phyloP scores from a whole-genome alignment of 2,113 vertebrate genomes.

The Eretmochelys imbricata region DNA sequence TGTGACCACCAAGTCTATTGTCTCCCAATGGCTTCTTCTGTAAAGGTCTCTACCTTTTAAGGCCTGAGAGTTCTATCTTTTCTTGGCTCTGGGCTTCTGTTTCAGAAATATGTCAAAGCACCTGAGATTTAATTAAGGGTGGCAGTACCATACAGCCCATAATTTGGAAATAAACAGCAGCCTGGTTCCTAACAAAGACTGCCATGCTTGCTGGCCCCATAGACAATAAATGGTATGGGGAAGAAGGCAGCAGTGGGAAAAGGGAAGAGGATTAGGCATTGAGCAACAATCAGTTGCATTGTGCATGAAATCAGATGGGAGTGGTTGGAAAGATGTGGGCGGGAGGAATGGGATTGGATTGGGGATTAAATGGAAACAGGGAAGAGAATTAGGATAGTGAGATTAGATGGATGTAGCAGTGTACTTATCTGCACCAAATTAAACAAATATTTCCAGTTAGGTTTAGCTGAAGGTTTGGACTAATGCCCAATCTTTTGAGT shows the following conservation, averaged over 20 bases:
- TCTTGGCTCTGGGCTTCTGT: rapidly evolving
- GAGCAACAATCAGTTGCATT: not conserved
- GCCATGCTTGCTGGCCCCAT: rapidly evolving
- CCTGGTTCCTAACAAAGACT: not conserved
- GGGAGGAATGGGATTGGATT: not conserved
- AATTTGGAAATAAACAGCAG: not conserved
- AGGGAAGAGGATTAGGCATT: not conserved
- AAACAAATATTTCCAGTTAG: conserved; percentile 46
- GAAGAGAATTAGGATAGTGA: conserved; percentile 34
- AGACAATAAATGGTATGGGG: not conserved
- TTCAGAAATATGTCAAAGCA: rapidly evolving
- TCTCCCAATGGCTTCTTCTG: not conserved
- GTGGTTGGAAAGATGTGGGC: not conserved
- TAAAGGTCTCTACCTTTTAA: not conserved
- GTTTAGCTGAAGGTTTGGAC: conserved; percentile 47
- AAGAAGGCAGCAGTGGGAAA: not conserved
- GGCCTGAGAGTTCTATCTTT: not conserved
- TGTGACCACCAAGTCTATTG: not conserved
- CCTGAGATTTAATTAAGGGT: not conserved
- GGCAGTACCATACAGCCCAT: not conserved
- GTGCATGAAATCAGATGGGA: not conserved
- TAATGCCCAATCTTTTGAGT: conserved; percentile 1
- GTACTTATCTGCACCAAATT: conserved; percentile 53
- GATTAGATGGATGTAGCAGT: conserved; percentile 45
- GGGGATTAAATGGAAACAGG: not conserved